Conservation (phyloP, 2,888 invertebrate species). For the Drosophila maculinotata region DNA sequence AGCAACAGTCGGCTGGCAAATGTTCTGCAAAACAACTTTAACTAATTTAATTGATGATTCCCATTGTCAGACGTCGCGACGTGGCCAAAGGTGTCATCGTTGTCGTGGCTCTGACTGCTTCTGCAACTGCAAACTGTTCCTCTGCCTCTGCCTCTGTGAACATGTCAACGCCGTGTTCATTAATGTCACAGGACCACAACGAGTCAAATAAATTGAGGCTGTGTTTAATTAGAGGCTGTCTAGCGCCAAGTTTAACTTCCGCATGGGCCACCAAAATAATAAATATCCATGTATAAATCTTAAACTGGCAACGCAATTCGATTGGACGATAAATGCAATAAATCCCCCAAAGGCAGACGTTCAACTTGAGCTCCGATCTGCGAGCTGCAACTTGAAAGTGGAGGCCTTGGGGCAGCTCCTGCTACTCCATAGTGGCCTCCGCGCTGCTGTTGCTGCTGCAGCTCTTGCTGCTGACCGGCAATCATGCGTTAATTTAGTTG, state of each 20-base stretch:
- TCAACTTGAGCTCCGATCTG: constrained; percentile 38
- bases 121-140: background rate
- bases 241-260: constrained; percentile 53
- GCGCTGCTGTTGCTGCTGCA: constrained; percentile 4
- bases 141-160: constrained; percentile 41
- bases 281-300: constrained; percentile 67
- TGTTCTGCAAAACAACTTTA: constrained; percentile 75
- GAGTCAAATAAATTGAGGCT: constrained; percentile 72
- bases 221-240: constrained; percentile 64
- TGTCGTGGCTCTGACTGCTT: constrained; percentile 51
- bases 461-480: constrained; percentile 55
- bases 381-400: constrained; percentile 4
- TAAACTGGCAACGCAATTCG: constrained; percentile 69
- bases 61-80: constrained; percentile 67
- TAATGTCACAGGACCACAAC: constrained; percentile 72
- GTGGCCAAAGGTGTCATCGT: constrained; percentile 77
- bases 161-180: constrained; percentile 76
- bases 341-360: constrained; percentile 59
- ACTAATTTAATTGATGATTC: constrained; percentile 79
- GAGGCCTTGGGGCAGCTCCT: constrained; percentile 27
- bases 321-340: constrained; percentile 76
- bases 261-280: constrained; percentile 48
- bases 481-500: constrained; percentile 82
- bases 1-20: constrained; percentile 44
- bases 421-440: constrained; percentile 12